Conservation (phyloP, 2,888 invertebrate genomes). For the Uropetala carovei region DNA sequence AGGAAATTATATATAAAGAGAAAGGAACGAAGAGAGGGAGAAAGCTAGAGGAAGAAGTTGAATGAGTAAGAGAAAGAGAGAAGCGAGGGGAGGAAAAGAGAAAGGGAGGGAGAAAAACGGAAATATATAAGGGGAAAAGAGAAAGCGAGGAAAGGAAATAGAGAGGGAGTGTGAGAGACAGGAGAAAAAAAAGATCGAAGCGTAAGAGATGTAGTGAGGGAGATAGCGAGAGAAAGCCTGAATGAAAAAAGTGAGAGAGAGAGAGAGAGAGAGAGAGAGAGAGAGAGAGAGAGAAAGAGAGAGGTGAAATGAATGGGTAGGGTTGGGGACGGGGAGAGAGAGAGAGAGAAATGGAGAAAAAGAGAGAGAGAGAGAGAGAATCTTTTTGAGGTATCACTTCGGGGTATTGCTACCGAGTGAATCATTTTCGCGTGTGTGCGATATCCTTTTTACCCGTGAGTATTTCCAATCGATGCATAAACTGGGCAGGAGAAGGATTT, state of each 20-base stretch:
- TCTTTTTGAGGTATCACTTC: background rate
- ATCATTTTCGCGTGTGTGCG: background rate
- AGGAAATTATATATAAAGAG: no score
- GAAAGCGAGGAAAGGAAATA: background rate
- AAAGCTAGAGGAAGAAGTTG: background rate
- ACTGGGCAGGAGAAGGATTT: constrained; percentile 52
- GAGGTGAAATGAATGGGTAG: no score
- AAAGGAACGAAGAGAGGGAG: no score
- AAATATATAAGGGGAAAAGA: background rate
- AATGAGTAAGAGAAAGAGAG: background rate
- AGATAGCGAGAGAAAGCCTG: background rate
- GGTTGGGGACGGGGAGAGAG: background rate
- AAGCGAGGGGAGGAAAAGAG: background rate
- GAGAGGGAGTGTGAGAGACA: background rate
- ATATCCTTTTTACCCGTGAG: constrained; percentile 21
- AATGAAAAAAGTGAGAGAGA: background rate
- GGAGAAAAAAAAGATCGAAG: background rate
- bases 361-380: background rate
- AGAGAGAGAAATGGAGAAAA: background rate
- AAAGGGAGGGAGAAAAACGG: background rate
- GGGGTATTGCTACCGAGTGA: background rate
- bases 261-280: background rate
- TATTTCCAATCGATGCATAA: constrained; percentile 47
- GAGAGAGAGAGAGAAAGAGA: background rate
- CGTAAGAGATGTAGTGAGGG: background rate